These are phyloP conservation scores for Chymomyza fuscimana DNA, from an alignment of 2,888 invertebrate species.

Conservation along the genomic window DNA sequence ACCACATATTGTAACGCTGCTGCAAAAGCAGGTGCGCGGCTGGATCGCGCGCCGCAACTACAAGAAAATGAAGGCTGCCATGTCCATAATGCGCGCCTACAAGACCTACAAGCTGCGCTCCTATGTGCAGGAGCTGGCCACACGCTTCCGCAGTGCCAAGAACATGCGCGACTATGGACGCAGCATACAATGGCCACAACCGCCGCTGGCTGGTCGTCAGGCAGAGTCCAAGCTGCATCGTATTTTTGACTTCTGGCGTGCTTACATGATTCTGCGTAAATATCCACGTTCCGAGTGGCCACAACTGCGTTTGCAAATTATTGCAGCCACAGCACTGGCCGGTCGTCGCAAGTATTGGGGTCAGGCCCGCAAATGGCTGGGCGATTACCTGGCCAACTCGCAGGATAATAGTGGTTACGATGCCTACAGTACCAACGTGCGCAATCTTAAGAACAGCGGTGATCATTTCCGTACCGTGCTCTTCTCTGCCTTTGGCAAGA, in stretches of 20 bases:
- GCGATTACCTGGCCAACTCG: constrained; percentile 87
- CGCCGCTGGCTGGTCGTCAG: constrained; percentile 85
- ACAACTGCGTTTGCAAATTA: constrained; percentile 89
- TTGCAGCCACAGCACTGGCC: constrained; percentile 86
- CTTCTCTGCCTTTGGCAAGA: constrained; percentile 79
- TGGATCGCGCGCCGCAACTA: constrained; percentile 88
- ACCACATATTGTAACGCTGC: constrained; percentile 93
- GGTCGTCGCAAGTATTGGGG: constrained; percentile 85
- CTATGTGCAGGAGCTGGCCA: constrained; percentile 85
- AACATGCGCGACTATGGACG: constrained; percentile 88
- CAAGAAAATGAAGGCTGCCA: constrained; percentile 91
- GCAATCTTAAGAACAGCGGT: constrained; percentile 83
- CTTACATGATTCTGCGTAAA: constrained; percentile 89
- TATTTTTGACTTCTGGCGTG: constrained; percentile 91
- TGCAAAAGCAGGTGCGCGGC: constrained; percentile 98
- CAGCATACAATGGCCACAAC: constrained; percentile 89
- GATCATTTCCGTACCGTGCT: constrained; percentile 78
- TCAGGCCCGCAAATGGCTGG: constrained; percentile 88
- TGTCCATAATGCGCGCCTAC: constrained; percentile 90
- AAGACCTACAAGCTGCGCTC: constrained; percentile 86
- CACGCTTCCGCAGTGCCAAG: constrained; percentile 84
- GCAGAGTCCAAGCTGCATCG: constrained; percentile 83
- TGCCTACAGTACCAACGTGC: constrained; percentile 84
- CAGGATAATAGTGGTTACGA: constrained; percentile 86
- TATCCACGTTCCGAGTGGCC: constrained; percentile 93